A percentile compares a stretch with the other conserved stretches of the same genome.
Conservation (phyloP, 2,888 invertebrate genomes). For the Sphecodes monilicornis region DNA sequence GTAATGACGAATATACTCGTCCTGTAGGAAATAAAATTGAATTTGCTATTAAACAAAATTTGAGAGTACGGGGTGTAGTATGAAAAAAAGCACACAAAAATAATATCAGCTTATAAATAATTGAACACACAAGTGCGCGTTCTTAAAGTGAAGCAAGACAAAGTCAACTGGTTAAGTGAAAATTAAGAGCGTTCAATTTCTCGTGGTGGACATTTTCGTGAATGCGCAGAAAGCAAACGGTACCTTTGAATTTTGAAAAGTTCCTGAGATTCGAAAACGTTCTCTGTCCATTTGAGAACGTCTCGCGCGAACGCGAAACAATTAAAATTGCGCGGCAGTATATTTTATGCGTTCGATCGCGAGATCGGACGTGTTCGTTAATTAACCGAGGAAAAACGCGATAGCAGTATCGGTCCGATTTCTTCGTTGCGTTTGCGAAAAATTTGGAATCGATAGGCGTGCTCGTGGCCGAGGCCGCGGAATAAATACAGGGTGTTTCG, state of each 20-base stretch:
- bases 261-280: background rate
- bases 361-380: background rate
- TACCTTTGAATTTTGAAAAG: background rate
- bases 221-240: background rate
- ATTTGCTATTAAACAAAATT: too few species aligned
- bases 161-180: too few species aligned
- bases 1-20: too few species aligned
- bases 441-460: background rate
- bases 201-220: too few species aligned
- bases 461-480: background rate
- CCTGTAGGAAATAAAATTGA: too few species aligned
- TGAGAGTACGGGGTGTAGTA: too few species aligned
- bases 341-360: background rate
- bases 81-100: too few species aligned
- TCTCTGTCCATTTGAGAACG: background rate
- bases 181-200: too few species aligned
- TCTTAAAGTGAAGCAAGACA: too few species aligned
- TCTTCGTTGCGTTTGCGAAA: background rate
- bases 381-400: background rate
- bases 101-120: too few species aligned
- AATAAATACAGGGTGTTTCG: too few species aligned
- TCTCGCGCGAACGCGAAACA: background rate
- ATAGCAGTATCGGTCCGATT: background rate
- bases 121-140: too few species aligned
- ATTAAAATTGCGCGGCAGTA: background rate